Base-by-base conservation (phyloP, 1,140 invertebrate species). In the Phthorimaea operculella region DNA sequence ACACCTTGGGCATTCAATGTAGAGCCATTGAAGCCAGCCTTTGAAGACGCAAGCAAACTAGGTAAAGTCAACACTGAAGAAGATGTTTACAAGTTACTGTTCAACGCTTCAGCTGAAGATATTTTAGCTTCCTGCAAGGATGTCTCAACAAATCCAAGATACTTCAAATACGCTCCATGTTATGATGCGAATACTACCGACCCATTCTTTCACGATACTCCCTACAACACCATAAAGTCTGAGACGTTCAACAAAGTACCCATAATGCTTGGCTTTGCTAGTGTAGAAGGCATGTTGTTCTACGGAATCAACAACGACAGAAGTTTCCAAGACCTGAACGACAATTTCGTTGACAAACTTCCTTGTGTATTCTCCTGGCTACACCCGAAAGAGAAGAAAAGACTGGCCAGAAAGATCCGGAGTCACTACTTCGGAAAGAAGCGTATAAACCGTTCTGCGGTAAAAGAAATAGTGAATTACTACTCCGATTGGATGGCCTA, bases 401-500 rank as follows among this genome's bases (percentile, higher is more conserved):
- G 56, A 44, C 72, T 83, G 51, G 67, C 67, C 11, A 57, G 55
- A 5, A 61, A 64, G 53, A 33, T 73, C 12, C 60, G 64, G 11
- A 42, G 58, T 6, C 63, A 77, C 63, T 84, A 82, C 47, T 84
- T 84, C 51, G 69, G 70, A 6, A 44, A 57, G 14, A 58, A 61
- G 45, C 51, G 47, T 11, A 67, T 82, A 21, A 65, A 62, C 21
- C 63, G 28, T 16, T 58, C 53, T 7, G 59, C 63, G 17, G 51
- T 63, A 0, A 60, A 53, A 16, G 68, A 58, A 10, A 57, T 72
- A 7, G 59, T 76, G 9, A 33, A 66, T 42, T 80, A 69, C 49
- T 84, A 74, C 52, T 79, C 79, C 1, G 78, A 81, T 58, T 82
- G 76, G 74, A 62, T 80, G 4, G 69, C 68, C 0, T 71, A 77